phyloP scores from a whole-genome alignment of 2,113 vertebrate species.

The Sus scrofa region T2T-Sscrofa CM000816.6:5899001-5899500 shows the following conservation, averaged over 20 bases:
- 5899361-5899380: too few species aligned
- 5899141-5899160: neutral
- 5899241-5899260: neutral
- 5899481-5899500: neutral
- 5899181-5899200: neutral
- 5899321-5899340: neutral
- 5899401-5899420: neutral
- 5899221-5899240: neutral
- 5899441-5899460: neutral
- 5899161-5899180: neutral
- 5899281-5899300: too few species aligned
- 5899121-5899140: neutral
- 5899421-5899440: fast-evolving
- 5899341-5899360: neutral
- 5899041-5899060: neutral
- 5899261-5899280: neutral
- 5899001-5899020: neutral
- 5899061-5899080: neutral
- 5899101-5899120: neutral
- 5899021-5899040: neutral
- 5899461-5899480: too few species aligned
- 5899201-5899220: neutral
- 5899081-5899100: neutral
- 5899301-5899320: neutral
- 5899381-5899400: neutral